These are phyloP conservation scores for Scolanthus callimorphus DNA, from an alignment of 92 coral and sea anemone genomes.

Conservation along the genomic window DNA sequence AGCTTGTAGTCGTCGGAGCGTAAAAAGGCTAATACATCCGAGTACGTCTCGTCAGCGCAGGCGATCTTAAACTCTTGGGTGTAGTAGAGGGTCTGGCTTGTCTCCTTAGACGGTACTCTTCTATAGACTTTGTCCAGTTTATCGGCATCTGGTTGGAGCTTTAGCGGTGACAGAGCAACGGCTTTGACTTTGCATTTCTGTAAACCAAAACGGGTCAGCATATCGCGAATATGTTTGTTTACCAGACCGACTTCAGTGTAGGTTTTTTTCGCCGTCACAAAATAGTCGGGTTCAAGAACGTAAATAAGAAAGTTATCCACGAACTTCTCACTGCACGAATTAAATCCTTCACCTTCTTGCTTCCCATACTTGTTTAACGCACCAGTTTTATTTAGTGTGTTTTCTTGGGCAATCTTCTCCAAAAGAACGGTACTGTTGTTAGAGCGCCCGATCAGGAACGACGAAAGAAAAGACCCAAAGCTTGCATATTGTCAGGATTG, in stretches of 20 bases:
- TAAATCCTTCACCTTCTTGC: too few species aligned
- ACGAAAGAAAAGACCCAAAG: too few species aligned
- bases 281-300: too few species aligned
- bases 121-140: slow-evolving; percentile 19
- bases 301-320: too few species aligned
- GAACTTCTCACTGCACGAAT: too few species aligned
- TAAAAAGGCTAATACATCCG: slow-evolving; percentile 20
- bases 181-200: slow-evolving; percentile 38
- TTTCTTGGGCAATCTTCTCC: too few species aligned
- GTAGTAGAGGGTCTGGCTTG: not conserved
- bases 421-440: too few species aligned
- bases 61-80: slow-evolving; percentile 30
- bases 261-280: slow-evolving; percentile 20
- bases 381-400: too few species aligned
- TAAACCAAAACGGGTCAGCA: slow-evolving; percentile 26
- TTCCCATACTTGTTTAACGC: too few species aligned
- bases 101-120: slow-evolving; percentile 3
- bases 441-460: too few species aligned
- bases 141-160: slow-evolving; percentile 2
- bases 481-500: too few species aligned
- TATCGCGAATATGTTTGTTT: slow-evolving; percentile 33
- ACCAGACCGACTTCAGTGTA: slow-evolving; percentile 28
- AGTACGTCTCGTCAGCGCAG: slow-evolving; percentile 23
- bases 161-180: slow-evolving; percentile 18
- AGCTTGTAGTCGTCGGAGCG: slow-evolving; percentile 26